Base-by-base conservation (phyloP, 2,113 vertebrate species). In the Brienomyrus brachyistius region DNA sequence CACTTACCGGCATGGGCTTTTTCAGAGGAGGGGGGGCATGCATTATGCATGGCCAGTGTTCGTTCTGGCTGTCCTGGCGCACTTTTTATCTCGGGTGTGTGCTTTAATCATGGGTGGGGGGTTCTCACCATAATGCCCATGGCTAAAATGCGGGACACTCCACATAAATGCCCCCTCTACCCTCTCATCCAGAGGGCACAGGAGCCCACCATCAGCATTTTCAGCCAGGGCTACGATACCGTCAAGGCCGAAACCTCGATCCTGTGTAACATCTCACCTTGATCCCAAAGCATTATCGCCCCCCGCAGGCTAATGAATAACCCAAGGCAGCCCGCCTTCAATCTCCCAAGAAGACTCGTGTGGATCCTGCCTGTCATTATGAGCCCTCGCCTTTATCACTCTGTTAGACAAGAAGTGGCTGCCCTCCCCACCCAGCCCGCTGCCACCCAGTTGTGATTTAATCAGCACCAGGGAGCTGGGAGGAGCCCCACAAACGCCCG, bases 361-460 rank as follows among this genome's bases (percentile, higher is more conserved):
- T 15, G 43, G 59, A 21, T 10, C 70, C 84, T 56, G 43, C 48
- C 43, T 23, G 54, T 88, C 89, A 74, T 21, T 56, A 54, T 54
- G 52, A 56, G 89, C 21, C 89, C 70, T 27, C 17, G 66, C 40
- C 77, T 62, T 87, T 88, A 89, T 87, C 82, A 51, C 4, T 9
- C 86, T 52, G 84, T 89, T 40, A 40, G 40, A 40, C 40, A 2
- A 40, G 40, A 40, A 40, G 31, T 88, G 56, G 88, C 89, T 90
- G 40, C 59, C 86, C 19, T 21, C 66, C 70, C 35, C 35, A 17
- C 77, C 19, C 9, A n/a, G n/a, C n/a, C n/a, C 7, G 23, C 23
- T 86, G 85, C 66, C 66, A 59, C 87, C 83, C 89, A 50, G 54
- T 11, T 47, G 54, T 70, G 88, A 90, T 92, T 88, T 87, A 84